phyloP scores from a whole-genome alignment of 2,888 invertebrate species.

The Troilus luridus region DNA sequence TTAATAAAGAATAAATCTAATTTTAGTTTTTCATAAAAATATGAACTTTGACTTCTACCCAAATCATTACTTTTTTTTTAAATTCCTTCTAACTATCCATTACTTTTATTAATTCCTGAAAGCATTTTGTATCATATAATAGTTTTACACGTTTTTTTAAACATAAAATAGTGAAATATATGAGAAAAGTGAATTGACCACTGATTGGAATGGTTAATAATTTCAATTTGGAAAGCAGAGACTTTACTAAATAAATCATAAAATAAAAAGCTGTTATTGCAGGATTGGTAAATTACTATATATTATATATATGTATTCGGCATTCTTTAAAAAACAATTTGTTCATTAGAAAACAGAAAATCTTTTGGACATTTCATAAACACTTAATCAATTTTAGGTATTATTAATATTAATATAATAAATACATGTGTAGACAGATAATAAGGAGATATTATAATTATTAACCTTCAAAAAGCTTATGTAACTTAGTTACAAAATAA shows the following conservation, averaged over 20 bases:
- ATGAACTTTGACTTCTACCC: not conserved
- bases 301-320: too few species aligned
- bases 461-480: not conserved
- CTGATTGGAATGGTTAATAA: not conserved
- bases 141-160: not conserved
- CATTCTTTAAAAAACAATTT: too few species aligned
- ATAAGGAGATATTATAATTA: not conserved
- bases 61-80: not conserved
- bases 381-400: too few species aligned
- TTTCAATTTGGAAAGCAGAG: not conserved
- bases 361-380: too few species aligned
- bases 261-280: not conserved
- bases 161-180: not conserved
- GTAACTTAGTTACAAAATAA: not conserved
- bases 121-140: not conserved
- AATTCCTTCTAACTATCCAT: too few species aligned
- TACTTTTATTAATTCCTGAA: too few species aligned
- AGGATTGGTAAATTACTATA: not conserved
- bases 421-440: too few species aligned
- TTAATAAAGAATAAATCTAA: not conserved
- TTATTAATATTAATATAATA: too few species aligned
- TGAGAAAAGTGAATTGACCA: not conserved
- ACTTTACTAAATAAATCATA: not conserved
- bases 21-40: not conserved
- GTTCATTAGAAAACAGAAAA: not conserved